Evolutionary conservation across 2,113 vertebrate species (phyloP).

Genomic region (Rhinogobius similis): DNA sequence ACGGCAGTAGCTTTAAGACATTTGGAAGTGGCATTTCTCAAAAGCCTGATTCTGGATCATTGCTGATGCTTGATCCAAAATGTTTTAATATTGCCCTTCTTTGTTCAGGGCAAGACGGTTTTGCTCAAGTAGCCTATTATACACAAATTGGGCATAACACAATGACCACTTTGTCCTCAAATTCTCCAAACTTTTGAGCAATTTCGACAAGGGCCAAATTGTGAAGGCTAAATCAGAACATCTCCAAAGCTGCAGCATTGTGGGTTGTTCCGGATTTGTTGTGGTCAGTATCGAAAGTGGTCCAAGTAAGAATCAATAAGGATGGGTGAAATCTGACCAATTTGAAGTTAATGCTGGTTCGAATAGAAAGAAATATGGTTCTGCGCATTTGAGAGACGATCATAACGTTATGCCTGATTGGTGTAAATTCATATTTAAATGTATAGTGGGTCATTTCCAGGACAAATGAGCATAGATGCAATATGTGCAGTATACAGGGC

Average conservation of each 20-base stretch:
- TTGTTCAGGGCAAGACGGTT: constrained; percentile 21
- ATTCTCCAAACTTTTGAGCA: not conserved
- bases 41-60: constrained; percentile 30
- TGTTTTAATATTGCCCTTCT: constrained; percentile 16
- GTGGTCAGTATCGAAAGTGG: not conserved
- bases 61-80: constrained; percentile 4
- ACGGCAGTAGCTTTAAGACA: constrained; percentile 70
- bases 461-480: constrained; percentile 40
- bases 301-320: not conserved
- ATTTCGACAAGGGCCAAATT: not conserved
- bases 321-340: not conserved
- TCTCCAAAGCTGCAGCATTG: not conserved
- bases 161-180: not conserved
- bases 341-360: not conserved
- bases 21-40: constrained; percentile 51
- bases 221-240: not conserved
- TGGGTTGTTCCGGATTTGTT: not conserved
- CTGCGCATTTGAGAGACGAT: not conserved
- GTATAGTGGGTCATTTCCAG: constrained; percentile 36
- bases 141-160: not conserved
- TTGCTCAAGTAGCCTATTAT: constrained; percentile 11
- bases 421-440: constrained; percentile 14
- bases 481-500: constrained; percentile 56
- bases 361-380: not conserved
- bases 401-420: not conserved